Conservation (phyloP, 2,888 invertebrate species). For the Heliconius charithonia region DNA sequence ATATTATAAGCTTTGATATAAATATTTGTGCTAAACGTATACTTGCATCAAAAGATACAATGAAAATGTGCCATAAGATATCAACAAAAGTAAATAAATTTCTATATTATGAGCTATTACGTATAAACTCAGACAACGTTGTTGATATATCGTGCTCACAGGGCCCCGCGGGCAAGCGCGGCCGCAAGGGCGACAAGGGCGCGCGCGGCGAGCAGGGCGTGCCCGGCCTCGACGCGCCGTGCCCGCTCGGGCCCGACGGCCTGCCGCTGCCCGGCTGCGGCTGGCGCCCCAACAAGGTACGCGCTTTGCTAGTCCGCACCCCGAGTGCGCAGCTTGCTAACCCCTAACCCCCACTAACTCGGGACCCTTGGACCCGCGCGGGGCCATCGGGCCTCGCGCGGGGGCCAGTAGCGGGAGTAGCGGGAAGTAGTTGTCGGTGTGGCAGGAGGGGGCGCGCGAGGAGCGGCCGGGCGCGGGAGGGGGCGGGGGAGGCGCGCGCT, state of each 20-base stretch:
- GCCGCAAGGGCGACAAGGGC: conserved; percentile 95
- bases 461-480: conserved; percentile 51
- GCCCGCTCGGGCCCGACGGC: conserved; percentile 97
- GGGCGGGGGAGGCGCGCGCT: conserved; percentile 15
- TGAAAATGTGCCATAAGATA: not conserved
- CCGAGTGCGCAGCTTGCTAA: not conserved
- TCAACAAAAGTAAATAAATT: not conserved
- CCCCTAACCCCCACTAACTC: conserved; percentile 11
- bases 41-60: not conserved
- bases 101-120: not conserved
- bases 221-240: conserved; percentile 99
- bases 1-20: conserved; percentile 4
- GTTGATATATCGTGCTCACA: conserved; percentile 62
- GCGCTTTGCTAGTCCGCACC: not conserved
- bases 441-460: conserved; percentile 53
- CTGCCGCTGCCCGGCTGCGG: conserved; percentile 98
- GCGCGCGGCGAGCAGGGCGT: conserved; percentile 98
- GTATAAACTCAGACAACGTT: not conserved
- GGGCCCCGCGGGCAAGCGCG: conserved; percentile 95
- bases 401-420: conserved; percentile 25
- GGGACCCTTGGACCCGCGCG: not conserved
- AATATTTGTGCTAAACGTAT: not conserved
- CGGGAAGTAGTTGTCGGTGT: conserved; percentile 55
- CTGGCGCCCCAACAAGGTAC: conserved; percentile 94
- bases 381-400: too few relatives aligned